A percentile compares a stretch with the other conserved stretches of the same genome.
Conservation (phyloP, 2,113 vertebrate genomes). For the Crotalus horridus region DNA sequence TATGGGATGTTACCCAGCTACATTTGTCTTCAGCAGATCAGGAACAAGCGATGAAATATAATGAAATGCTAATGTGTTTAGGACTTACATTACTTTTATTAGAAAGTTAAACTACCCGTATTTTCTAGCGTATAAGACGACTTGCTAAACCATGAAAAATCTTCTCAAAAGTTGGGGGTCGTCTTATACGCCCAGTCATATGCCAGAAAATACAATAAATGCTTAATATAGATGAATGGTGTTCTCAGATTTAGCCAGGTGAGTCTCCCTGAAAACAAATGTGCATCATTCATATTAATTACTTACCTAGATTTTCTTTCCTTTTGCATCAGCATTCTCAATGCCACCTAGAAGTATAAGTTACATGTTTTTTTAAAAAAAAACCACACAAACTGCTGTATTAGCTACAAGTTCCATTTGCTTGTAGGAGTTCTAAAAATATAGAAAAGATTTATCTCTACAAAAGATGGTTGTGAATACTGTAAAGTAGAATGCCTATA, state of each 20-base stretch:
- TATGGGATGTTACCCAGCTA: too few relatives aligned
- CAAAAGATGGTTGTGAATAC: neutral
- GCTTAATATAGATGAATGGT: conserved; percentile 15
- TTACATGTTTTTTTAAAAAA: neutral
- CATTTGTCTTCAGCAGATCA: too few relatives aligned
- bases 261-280: conserved; percentile 8
- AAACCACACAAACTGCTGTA: neutral
- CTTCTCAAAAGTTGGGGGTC: too few relatives aligned
- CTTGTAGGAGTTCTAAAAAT: neutral
- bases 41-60: too few relatives aligned
- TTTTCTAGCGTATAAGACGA: too few relatives aligned
- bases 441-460: neutral
- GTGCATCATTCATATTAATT: conserved; percentile 24
- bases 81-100: too few relatives aligned
- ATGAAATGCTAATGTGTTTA: too few relatives aligned
- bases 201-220: neutral
- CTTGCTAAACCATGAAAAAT: too few relatives aligned
- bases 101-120: too few relatives aligned
- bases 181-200: too few relatives aligned
- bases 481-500: neutral
- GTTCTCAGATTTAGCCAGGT: conserved; percentile 8
- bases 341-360: neutral
- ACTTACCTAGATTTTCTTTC: neutral
- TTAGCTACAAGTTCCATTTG: conserved; percentile 4
- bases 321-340: conserved; percentile 17